Conservation (phyloP, 2,888 invertebrate genomes). For the Agrilus mali region DNA sequence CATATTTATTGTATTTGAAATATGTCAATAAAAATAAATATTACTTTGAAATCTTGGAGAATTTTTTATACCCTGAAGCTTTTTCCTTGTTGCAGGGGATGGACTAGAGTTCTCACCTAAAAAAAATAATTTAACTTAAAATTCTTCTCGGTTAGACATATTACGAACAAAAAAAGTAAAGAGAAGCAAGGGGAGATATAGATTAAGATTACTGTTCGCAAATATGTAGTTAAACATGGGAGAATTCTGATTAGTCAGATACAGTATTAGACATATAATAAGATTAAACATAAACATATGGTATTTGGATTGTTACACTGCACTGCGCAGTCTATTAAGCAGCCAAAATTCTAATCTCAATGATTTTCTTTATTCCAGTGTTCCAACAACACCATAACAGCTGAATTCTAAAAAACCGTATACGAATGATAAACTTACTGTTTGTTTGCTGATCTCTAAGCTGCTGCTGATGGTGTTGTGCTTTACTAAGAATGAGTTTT, state of each 20-base stretch:
- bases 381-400: too few relatives aligned
- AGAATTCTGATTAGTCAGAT: neutral
- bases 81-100: slow-evolving; percentile 37
- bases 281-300: too few relatives aligned
- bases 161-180: neutral
- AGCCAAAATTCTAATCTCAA: too few relatives aligned
- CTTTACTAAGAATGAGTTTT: slow-evolving; percentile 75
- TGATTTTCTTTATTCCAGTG: too few relatives aligned
- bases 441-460: slow-evolving; percentile 54
- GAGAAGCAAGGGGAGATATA: too few relatives aligned
- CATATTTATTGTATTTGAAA: neutral
- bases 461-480: slow-evolving; percentile 81
- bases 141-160: neutral
- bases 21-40: slow-evolving; percentile 11
- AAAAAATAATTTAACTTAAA: slow-evolving; percentile 4
- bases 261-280: too few relatives aligned
- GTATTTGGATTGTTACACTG: too few relatives aligned
- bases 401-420: neutral
- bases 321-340: too few relatives aligned
- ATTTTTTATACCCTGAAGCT: slow-evolving; percentile 34
- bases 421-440: slow-evolving; percentile 9
- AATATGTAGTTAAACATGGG: too few relatives aligned
- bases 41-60: slow-evolving; percentile 37
- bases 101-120: slow-evolving; percentile 30
- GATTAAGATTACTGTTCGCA: too few relatives aligned